A percentile compares a stretch with the other conserved stretches of the same genome.
Conservation (phyloP, 2,888 invertebrate genomes). For the Eudemis profundana region DNA sequence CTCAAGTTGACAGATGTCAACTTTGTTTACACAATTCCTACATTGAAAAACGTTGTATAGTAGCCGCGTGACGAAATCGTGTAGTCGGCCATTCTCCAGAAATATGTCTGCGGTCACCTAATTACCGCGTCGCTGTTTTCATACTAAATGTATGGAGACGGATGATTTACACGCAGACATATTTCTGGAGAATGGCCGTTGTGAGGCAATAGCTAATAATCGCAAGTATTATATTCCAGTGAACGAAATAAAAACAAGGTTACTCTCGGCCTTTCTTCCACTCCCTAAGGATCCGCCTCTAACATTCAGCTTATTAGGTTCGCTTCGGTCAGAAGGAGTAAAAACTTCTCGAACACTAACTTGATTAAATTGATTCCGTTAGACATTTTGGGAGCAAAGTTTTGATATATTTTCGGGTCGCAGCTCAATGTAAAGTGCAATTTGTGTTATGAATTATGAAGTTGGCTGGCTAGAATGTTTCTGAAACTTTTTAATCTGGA, state of each 20-base stretch:
- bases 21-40: no score
- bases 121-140: no score
- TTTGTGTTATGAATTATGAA: background rate
- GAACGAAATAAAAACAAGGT: background rate
- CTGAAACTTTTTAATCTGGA: background rate
- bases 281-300: conserved; percentile 6
- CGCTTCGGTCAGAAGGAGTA: conserved; percentile 1
- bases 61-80: no score
- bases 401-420: conserved; percentile 11
- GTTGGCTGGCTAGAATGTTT: background rate
- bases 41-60: no score
- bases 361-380: conserved; percentile 9
- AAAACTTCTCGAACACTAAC: background rate
- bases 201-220: no score
- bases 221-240: background rate
- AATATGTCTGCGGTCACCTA: no score
- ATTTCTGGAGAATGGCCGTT: no score
- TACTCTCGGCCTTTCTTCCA: background rate
- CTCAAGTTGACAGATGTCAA: no score
- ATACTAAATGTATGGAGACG: no score
- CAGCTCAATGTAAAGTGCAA: background rate
- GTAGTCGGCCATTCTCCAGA: no score
- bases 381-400: conserved; percentile 16
- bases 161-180: no score
- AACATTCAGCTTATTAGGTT: conserved; percentile 7